Base-by-base conservation (phyloP, 1,140 invertebrate genomes). In the Physella acuta region DNA sequence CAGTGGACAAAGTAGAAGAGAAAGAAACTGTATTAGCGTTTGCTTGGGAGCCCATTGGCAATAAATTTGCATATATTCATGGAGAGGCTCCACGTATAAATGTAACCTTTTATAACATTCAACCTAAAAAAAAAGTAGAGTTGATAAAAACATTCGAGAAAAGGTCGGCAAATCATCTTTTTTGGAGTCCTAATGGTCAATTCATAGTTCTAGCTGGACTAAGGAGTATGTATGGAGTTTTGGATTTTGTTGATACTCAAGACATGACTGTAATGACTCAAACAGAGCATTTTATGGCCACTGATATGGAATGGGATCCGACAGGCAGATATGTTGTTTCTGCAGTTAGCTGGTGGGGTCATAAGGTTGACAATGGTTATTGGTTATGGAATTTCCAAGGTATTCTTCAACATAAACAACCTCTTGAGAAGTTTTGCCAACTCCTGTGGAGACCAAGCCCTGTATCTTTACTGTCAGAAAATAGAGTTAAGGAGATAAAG, bases 271-370 rank as follows among this genome's bases (percentile, higher is more conserved):
- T 96, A 2, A 98, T 97, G 93, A 92, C 93, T 76, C 90, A 91
- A 1, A 91, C 91, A 0, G 96, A 98, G 84, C 96, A 98, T 87
- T 98, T 94, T 85, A 88, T 94, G 88, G 92, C 92, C 76, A 96
- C 94, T 0, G 95, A 98, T 79, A 92, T 98, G 2, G 96, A 98
- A 84, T 99, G 98, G 98, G 98, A 99, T 87, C 97, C 97, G 5
- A 99, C 97, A 34, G 97, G 97, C 24, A 88, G 97, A 79, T 99
- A 98, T 84, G 94, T 99, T n/a, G 92, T 95, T 20, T 97, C 95
- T 0, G 93, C 91, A 4, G 95, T 98, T 11, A 97, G 94, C 1
- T 93, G 91, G 68, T 97, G 96, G 92, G 97, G 95, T 76, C 93
- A 94, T 59, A 97, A 97, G 86, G 86, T 94, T 56, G 97, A 98